Percentiles rank a stretch among this genome's conserved stretches.
Evolutionary conservation across 2,113 vertebrate genomes (phyloP).

Genomic region (Misgurnus mizolepis): DNA sequence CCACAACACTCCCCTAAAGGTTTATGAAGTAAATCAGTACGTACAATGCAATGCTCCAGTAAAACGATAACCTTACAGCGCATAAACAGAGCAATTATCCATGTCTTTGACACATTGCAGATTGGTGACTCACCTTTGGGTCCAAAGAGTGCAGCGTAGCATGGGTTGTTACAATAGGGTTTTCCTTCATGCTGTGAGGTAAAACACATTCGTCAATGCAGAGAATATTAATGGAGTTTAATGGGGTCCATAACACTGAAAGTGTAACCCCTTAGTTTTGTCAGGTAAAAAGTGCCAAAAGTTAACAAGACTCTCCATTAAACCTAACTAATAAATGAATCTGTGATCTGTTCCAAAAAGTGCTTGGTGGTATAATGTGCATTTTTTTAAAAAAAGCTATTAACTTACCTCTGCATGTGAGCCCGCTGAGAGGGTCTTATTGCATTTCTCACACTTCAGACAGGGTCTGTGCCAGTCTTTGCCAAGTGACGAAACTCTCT

Average conservation of each 20-base stretch:
- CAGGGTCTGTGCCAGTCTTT: constrained; percentile 97
- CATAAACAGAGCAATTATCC: neutral
- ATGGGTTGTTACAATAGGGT: constrained; percentile 93
- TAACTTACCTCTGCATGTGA: constrained; percentile 86
- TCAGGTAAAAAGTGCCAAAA: constrained; percentile 8
- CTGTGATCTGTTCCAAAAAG: neutral
- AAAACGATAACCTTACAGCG: neutral
- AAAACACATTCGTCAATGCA: constrained; percentile 24
- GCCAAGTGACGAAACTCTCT: constrained; percentile 90
- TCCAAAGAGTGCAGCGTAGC: constrained; percentile 88
- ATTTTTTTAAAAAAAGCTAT: too few relatives aligned
- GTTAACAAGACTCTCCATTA: neutral
- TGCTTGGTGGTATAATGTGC: neutral
- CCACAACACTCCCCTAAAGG: neutral
- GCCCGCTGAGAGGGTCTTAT: constrained; percentile 86
- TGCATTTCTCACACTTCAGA: constrained; percentile 91
- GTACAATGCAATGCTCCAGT: neutral
- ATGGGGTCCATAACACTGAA: neutral
- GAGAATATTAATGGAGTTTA: constrained; percentile 12
- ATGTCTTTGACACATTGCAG: neutral
- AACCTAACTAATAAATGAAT: constrained; percentile 11
- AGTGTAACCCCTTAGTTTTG: constrained; percentile 26
- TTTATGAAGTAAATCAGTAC: neutral
- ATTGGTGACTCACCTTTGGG: constrained; percentile 81
- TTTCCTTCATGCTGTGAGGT: constrained; percentile 86